Evolutionary conservation across 2,797 vertebrate genomes (phyloP), one percentile per base, ranked within the genome.

Genomic region (Syndactyla subalaris): DNA sequence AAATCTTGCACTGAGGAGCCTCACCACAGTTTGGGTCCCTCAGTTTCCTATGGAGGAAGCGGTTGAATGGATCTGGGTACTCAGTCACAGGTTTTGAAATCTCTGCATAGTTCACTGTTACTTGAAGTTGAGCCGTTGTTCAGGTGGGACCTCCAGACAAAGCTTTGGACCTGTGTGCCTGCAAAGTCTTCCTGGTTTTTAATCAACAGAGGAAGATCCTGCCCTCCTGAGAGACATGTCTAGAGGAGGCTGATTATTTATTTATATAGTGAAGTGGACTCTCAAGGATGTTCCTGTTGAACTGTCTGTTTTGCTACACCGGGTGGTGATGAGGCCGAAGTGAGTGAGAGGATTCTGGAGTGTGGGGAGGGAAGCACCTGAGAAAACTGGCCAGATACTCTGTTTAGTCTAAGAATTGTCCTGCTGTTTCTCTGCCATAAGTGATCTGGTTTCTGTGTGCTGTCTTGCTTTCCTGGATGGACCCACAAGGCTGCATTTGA

Each of bases 21-120:
- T 67, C 0, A 0, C 30, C 7, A 1, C 52, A 8, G 27, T 61
- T 38, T 27, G 18, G 18, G 32, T 52, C 7, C 0, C 0, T 78
- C 12, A 0, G 2, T 20, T 55, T 76, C 48, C 48, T 70, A 70
- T 0, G 2, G 32, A 74, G 45, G 57, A 71, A 38, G 45, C 41
- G 57, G 41, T 39, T 0, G 3, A 36, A 43, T 61, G 61, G 27
- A 9, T 43, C 46, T 75, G 51, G 83, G 49, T 58, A 55, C 73
- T 58, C 22, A 30, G 30, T 5, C 59, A 13, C 62, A 15, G 38
- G 12, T 65, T 68, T 65, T 23, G 55, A 76, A 38, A 38, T 83
- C 34, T 71, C 62, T 0, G 0, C 20, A 9, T 26, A 3, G 15
- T 46, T 76, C 24, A 21, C 14, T 15, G 23, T 54, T 80, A 0